Evolutionary conservation across 2,797 vertebrate species (phyloP), one percentile per base, ranked within the genome.

Genomic region (Spinus olivaceus): DNA sequence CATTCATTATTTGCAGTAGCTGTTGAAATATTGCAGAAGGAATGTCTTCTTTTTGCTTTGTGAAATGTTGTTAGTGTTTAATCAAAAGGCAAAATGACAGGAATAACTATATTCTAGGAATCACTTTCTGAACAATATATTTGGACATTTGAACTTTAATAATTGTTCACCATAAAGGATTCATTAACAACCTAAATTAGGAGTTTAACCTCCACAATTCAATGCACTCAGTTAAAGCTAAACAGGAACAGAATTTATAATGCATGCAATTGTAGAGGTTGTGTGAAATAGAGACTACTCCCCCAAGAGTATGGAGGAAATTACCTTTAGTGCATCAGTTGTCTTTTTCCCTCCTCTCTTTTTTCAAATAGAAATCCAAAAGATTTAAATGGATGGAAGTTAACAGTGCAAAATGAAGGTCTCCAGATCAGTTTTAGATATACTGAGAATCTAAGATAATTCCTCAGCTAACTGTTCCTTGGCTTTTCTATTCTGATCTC

Each of bases 221-320:
- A 79, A 47, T 78, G 30, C 50, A 82, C 22, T 41, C 12, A 32
- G 17, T 69, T 69, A 80, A 84, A 70, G 21, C 24, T 66, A 70
- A 80, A 63, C 35, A 73, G 73, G 60, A 90, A 49, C 25, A 90
- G 46, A 79, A 66, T 81, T 90, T 42, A 47, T 35, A 50, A 47
- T 23, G 9, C 4, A 15, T 0, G 0, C 9, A 59, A 0, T 59
- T 84, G 51, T 53, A 86, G n/a, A 69, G 6, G 12, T n/a, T 79
- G 33, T 44, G 9, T 82, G 39, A 90, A 86, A 77, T 32, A 14
- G 10, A 83, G 16, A 13, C 30, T 65, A 30, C 35, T 37, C 9
- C 14, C 7, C 39, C 25, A 53, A 41, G 49, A 80, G 8, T 46
- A 37, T 8, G 49, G 8, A 33, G 23, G 23, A 72, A 86, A 76